phyloP scores from a whole-genome alignment of 2,888 invertebrate species.

The Buathra laborator region DNA sequence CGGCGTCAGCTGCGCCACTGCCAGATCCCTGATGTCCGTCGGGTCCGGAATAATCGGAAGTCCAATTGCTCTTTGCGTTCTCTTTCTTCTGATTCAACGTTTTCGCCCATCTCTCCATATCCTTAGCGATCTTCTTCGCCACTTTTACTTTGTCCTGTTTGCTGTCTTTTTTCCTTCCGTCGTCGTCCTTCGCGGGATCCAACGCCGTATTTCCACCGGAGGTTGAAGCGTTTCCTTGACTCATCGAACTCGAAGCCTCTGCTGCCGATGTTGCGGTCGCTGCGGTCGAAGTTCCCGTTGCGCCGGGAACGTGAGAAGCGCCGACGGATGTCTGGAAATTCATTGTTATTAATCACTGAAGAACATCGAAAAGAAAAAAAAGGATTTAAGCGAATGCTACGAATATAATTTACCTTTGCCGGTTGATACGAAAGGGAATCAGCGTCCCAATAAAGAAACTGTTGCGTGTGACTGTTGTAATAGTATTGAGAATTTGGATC shows the following conservation, averaged over 20 bases:
- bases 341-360: not conserved
- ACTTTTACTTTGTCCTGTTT: slow-evolving; percentile 98
- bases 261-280: slow-evolving; percentile 79
- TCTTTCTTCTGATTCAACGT: slow-evolving; percentile 98
- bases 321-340: slow-evolving; percentile 61
- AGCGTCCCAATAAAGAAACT: slow-evolving; percentile 98
- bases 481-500: slow-evolving; percentile 98
- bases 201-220: slow-evolving; percentile 62
- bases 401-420: slow-evolving; percentile 73
- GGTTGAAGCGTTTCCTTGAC: slow-evolving; percentile 71
- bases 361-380: not conserved
- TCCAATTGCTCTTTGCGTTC: slow-evolving; percentile 84
- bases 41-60: slow-evolving; percentile 77
- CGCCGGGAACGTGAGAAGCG: slow-evolving; percentile 38
- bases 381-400: not conserved
- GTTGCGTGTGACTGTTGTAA: slow-evolving; percentile 95
- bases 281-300: slow-evolving; percentile 85
- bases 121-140: slow-evolving; percentile 98
- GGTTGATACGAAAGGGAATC: slow-evolving; percentile 85
- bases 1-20: slow-evolving; percentile 95
- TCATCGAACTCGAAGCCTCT: slow-evolving; percentile 61
- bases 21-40: slow-evolving; percentile 85
- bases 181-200: slow-evolving; percentile 86
- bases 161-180: slow-evolving; percentile 90
- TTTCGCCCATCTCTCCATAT: slow-evolving; percentile 98